Conservation (phyloP, 1,140 invertebrate genomes). For the Forficula auricularia region DNA sequence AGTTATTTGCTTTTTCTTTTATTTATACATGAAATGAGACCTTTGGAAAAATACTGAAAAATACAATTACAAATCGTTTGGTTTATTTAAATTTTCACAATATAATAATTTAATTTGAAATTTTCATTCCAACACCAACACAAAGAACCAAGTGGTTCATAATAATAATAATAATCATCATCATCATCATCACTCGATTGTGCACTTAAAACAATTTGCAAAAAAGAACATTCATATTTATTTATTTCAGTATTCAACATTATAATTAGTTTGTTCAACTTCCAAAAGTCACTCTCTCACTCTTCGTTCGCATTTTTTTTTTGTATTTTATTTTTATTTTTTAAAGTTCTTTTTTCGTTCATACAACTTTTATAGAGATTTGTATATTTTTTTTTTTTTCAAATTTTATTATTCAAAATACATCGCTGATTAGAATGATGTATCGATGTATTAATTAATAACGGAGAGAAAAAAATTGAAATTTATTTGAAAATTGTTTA, state of each 20-base stretch:
- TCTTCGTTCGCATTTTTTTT: neutral
- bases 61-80: too few species aligned
- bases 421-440: too few species aligned
- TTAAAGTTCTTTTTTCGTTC: neutral
- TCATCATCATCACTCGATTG: neutral
- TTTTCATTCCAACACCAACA: constrained; percentile 23
- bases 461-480: too few species aligned
- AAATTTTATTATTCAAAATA: too few species aligned
- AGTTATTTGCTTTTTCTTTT: too few species aligned
- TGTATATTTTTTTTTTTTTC: neutral
- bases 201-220: constrained; percentile 12
- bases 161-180: neutral
- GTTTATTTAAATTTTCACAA: too few species aligned
- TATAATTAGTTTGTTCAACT: neutral
- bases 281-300: neutral
- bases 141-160: constrained; percentile 6
- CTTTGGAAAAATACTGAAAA: too few species aligned
- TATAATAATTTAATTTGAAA: constrained; percentile 3
- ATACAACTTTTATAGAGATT: neutral
- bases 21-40: too few species aligned
- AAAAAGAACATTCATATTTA: constrained; percentile 7
- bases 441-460: too few species aligned
- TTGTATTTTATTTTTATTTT: neutral
- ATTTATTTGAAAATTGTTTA: too few species aligned
- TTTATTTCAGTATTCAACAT: neutral